Conservation (phyloP, 1,140 invertebrate species). For the Halesus radiatus region DNA sequence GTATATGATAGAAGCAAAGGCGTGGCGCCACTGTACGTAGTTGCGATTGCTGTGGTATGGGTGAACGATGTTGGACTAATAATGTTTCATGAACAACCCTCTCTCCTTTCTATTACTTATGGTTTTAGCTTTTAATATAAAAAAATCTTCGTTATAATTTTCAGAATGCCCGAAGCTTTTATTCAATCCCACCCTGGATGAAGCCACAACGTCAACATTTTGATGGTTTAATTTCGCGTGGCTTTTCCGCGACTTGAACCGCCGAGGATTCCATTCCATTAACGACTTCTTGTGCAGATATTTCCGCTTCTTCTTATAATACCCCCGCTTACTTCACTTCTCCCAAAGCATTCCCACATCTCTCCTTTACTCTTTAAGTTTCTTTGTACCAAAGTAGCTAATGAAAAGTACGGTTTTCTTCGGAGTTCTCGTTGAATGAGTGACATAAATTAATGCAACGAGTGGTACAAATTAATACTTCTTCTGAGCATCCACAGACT, state of each 20-base stretch:
- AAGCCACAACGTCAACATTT: conserved; percentile 48
- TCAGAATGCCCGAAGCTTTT: too few relatives aligned
- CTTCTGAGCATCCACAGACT: too few relatives aligned
- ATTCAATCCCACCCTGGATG: neutral
- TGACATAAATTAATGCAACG: neutral
- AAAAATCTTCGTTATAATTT: too few relatives aligned
- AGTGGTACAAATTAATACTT: too few relatives aligned
- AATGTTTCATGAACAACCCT: too few relatives aligned
- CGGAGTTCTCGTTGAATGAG: neutral
- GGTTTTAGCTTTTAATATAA: too few relatives aligned
- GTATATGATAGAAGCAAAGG: too few relatives aligned
- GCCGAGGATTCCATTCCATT: conserved; percentile 31
- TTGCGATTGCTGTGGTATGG: too few relatives aligned
- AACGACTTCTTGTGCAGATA: conserved; percentile 25
- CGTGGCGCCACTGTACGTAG: too few relatives aligned
- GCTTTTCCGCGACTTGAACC: conserved; percentile 34
- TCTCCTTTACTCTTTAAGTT: neutral
- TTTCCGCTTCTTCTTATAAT: neutral
- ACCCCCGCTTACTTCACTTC: neutral
- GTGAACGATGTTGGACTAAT: too few relatives aligned
- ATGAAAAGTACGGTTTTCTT: neutral
- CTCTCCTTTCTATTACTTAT: too few relatives aligned
- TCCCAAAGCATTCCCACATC: neutral
- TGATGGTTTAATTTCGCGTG: conserved; percentile 55
- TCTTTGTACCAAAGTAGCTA: neutral